Percentiles rank a stretch among this genome's conserved stretches.
Evolutionary conservation across 2,113 vertebrate species (phyloP).

Genomic region (Ceuthmochares aereus): DNA sequence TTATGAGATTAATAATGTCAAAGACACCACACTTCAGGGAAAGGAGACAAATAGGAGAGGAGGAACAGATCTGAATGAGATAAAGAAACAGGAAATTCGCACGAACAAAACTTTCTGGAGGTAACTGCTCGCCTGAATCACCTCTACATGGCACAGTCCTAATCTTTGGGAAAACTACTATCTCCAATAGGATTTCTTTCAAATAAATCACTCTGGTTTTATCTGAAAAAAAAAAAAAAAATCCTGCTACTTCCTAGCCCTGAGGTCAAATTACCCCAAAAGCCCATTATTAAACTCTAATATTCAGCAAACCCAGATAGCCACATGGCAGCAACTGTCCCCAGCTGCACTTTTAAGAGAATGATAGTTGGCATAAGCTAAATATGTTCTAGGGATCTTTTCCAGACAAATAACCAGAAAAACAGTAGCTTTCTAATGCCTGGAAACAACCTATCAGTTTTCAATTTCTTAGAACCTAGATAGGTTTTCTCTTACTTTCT

Average conservation of each 20-base stretch:
- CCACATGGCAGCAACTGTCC: not conserved
- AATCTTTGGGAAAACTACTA: not conserved
- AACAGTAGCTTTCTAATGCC: not conserved
- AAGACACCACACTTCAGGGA: not conserved
- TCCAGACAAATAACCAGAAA: not conserved
- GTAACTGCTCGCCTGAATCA: not conserved
- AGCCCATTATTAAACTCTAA: not conserved
- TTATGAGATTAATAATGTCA: not conserved
- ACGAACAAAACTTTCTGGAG: not conserved
- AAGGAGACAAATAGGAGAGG: not conserved
- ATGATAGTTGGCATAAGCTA: not conserved
- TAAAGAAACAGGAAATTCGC: not conserved
- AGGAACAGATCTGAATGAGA: not conserved
- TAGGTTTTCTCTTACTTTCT: not conserved
- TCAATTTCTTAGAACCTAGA: not conserved
- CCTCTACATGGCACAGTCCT: not conserved
- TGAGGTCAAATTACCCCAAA: not conserved
- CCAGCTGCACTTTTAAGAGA: not conserved
- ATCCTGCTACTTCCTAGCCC: not conserved
- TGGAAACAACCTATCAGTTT: not conserved
- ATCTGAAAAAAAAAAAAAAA: not conserved
- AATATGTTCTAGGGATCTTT: not conserved
- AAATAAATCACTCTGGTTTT: not conserved
- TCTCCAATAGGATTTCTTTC: not conserved
- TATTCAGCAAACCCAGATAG: not conserved